Evolutionary conservation across 2,797 vertebrate species (phyloP).

Genomic region (Naso thynnoides): DNA sequence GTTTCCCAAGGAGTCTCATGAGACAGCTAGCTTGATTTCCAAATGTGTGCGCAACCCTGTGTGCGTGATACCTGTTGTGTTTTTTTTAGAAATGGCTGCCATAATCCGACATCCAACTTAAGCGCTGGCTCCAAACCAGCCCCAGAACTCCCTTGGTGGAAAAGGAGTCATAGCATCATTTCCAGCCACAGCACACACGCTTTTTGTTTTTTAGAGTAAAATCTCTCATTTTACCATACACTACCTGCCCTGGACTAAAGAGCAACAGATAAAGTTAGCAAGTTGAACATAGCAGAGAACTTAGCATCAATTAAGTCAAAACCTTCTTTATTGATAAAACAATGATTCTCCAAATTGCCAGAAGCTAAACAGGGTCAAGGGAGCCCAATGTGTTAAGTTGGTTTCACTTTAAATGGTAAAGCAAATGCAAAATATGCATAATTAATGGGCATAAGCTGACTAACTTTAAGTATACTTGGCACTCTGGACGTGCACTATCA

Average conservation of each 20-base stretch:
- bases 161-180: neutral
- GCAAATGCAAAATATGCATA: constrained; percentile 27
- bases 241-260: neutral
- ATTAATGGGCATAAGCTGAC: constrained; percentile 12
- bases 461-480: constrained; percentile 20
- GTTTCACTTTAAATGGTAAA: constrained; percentile 22
- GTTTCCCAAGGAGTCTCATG: too few relatives aligned
- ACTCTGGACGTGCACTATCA: constrained; percentile 27
- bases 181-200: neutral
- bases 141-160: too few relatives aligned
- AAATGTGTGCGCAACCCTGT: too few relatives aligned
- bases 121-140: too few relatives aligned
- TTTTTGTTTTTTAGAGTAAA: constrained; percentile 13
- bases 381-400: neutral
- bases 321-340: constrained; percentile 1
- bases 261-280: neutral
- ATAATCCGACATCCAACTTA: too few relatives aligned
- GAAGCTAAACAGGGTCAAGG: constrained; percentile 10
- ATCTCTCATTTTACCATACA: neutral
- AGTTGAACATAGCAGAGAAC: neutral
- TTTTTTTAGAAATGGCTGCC: too few relatives aligned
- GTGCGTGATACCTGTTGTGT: too few relatives aligned
- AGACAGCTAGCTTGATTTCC: too few relatives aligned
- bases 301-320: constrained; percentile 1
- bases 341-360: neutral